Evolutionary conservation across 2,113 vertebrate species (phyloP).

Genomic region (Cacatua alba): DNA sequence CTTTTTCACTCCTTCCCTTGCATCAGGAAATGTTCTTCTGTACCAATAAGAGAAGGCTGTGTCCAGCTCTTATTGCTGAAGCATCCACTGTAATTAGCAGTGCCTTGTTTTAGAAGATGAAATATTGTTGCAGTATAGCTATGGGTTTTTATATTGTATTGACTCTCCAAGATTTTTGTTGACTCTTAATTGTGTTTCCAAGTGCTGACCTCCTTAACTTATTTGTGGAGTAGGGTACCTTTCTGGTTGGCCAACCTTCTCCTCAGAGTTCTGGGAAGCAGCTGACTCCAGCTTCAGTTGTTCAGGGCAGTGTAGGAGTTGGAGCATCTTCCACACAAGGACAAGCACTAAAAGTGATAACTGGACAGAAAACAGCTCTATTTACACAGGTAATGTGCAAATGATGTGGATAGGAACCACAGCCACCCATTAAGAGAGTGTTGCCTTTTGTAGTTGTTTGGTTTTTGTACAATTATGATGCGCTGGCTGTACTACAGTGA

Average conservation of each 20-base stretch:
- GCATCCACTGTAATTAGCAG: not conserved
- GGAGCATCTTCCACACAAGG: slow-evolving; percentile 80
- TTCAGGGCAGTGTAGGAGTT: slow-evolving; percentile 76
- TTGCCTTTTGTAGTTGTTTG: not conserved
- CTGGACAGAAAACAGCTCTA: slow-evolving; percentile 93
- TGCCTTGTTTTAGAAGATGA: not conserved
- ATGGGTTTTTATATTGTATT: not conserved
- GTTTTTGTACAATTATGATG: not conserved
- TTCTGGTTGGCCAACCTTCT: slow-evolving; percentile 93
- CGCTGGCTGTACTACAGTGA: not conserved
- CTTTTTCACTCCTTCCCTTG: not conserved
- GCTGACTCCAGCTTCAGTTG: slow-evolving; percentile 77
- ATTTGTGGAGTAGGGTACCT: slow-evolving; percentile 85
- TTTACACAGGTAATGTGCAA: slow-evolving; percentile 86
- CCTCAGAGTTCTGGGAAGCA: slow-evolving; percentile 88
- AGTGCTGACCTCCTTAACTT: not conserved
- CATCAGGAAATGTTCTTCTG: not conserved
- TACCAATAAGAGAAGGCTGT: not conserved
- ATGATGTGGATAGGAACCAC: not conserved
- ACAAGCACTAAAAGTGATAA: slow-evolving; percentile 91
- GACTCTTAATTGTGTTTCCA: not conserved
- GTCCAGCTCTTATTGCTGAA: not conserved
- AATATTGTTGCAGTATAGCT: not conserved
- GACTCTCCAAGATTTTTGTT: not conserved
- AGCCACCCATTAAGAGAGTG: not conserved